These are phyloP conservation scores for Trachelus troglodyta DNA, from an alignment of 2,888 invertebrate species.

Conservation along the genomic window DNA sequence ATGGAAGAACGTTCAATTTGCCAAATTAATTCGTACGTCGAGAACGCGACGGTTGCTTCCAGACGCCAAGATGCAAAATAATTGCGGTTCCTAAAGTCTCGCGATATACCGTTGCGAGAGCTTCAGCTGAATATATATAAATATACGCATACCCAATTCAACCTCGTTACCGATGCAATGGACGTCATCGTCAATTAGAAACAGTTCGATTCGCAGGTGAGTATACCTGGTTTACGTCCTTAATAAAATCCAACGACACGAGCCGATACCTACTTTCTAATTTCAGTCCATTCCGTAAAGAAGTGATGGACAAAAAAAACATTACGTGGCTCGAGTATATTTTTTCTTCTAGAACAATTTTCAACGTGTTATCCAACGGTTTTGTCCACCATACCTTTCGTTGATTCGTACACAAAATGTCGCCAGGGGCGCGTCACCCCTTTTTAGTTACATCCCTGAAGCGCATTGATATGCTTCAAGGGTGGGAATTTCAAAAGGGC, in stretches of 20 bases:
- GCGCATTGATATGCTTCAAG: conserved; percentile 13
- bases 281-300: not conserved
- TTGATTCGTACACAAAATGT: not conserved
- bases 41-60: not conserved
- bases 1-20: conserved; percentile 64
- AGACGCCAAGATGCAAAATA: not conserved
- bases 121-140: not conserved
- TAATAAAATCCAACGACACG: not conserved
- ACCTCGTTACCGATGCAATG: not conserved
- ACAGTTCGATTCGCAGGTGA: not conserved
- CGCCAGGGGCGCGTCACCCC: not conserved
- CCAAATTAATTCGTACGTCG: conserved; percentile 56
- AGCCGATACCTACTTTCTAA: not conserved
- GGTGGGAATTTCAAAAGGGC: conserved; percentile 15
- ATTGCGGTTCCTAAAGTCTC: not conserved
- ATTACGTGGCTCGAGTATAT: not conserved
- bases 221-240: not conserved
- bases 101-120: not conserved
- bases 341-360: not conserved
- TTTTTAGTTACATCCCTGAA: conserved; percentile 26
- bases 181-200: not conserved
- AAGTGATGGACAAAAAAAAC: not conserved
- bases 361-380: not conserved
- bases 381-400: not conserved
- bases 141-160: not conserved